A percentile compares a stretch with the other conserved stretches of the same genome.
Evolutionary conservation across 2,888 invertebrate species (phyloP).

Genomic region (Himalopsyche japonica): DNA sequence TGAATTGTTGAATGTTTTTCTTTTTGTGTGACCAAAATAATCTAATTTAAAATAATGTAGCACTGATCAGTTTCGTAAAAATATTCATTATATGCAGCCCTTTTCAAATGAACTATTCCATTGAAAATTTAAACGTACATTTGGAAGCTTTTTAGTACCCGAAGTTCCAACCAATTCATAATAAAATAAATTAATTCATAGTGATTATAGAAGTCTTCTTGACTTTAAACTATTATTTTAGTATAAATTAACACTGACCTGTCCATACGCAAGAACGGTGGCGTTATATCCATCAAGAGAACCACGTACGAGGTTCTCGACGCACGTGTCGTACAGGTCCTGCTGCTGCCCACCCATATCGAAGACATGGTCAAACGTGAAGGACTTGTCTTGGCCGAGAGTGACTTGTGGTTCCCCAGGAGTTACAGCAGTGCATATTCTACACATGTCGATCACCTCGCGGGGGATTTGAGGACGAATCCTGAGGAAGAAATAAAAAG

Average conservation of each 20-base stretch:
- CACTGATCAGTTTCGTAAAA: too few species aligned
- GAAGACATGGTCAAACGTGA: constrained; percentile 96
- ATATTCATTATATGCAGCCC: too few species aligned
- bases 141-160: too few species aligned
- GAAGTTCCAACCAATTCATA: too few species aligned
- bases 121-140: too few species aligned
- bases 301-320: constrained; percentile 84
- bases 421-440: constrained; percentile 87
- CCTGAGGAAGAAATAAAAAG: constrained; percentile 58
- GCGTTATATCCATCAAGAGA: constrained; percentile 97
- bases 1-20: too few species aligned
- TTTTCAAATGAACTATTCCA: too few species aligned
- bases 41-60: too few species aligned
- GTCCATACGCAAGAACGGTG: constrained; percentile 95
- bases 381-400: constrained; percentile 90
- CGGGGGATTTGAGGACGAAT: constrained; percentile 92
- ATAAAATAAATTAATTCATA: too few species aligned
- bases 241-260: constrained; percentile 58
- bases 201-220: too few species aligned
- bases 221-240: too few species aligned
- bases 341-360: constrained; percentile 77
- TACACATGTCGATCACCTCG: constrained; percentile 93
- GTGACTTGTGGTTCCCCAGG: constrained; percentile 90
- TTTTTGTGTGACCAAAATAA: too few species aligned
- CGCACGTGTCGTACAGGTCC: constrained; percentile 81